Base-by-base conservation (phyloP, 2,797 vertebrate genomes). In the Phaenicophaeus curvirostris region DNA sequence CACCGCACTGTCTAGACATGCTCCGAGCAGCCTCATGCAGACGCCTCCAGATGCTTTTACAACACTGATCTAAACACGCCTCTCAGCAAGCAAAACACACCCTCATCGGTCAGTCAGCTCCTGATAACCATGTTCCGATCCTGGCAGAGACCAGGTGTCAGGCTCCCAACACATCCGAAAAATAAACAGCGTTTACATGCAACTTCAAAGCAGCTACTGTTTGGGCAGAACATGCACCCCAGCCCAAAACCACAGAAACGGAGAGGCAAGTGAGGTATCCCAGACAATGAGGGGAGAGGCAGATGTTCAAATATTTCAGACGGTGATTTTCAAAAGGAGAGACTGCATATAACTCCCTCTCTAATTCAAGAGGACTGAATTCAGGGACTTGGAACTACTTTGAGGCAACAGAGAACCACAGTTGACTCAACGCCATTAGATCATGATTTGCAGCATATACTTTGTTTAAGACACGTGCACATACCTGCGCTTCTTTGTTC, bases 1-100 rank as follows among this genome's bases (percentile, higher is more conserved):
- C 19, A 2, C 85, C 77, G 91, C 4, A 9, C 24, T 96, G 96
- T 81, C 95, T 76, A 37, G 94, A 89, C 96, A 96, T 4, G 96
- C 94, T 80, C 11, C 1, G 15, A 94, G 87, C 96, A 92, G 94
- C 89, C 92, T 80, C 78, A 11, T 25, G 19, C 68, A 58, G 89
- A 76, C 93, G 50, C 95, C 94, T 95, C 94, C 96, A 96, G 94
- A 96, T 74, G 95, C 94, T 93, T 91, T 94, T 88, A 91, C 95
- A 96, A 82, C 85, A 71, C 48, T 8, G 63, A 37, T 65, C 48
- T 71, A 53, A 90, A 96, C 4, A 58, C 71, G 13, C 87, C 86
- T 89, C 91, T 90, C 83, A 85, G 83, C 91, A 82, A 94, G 93
- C n/a, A 81, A 93, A 91, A 96, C 91, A 94, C 95, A 37, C 31